Percentiles rank a stretch among this genome's conserved stretches.
phyloP scores from a whole-genome alignment of 2,888 invertebrate genomes.

The Chydorus sphaericus region DNA sequence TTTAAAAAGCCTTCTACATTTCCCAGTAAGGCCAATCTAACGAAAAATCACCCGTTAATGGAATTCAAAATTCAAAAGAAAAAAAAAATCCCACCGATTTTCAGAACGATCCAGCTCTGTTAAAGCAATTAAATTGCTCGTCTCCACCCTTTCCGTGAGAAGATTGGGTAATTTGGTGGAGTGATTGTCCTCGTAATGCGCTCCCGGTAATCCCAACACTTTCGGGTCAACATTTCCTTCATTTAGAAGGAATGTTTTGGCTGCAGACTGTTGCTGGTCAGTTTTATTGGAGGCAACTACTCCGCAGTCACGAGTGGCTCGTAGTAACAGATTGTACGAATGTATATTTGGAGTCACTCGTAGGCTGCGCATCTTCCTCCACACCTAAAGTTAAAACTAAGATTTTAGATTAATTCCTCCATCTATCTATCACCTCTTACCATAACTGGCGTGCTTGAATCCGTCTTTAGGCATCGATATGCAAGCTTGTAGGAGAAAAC shows the following conservation, averaged over 20 bases:
- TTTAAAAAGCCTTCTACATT: slow-evolving; percentile 59
- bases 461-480: slow-evolving; percentile 63
- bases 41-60: neutral
- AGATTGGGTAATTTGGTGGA: neutral
- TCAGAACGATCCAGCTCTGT: neutral
- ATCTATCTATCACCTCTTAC: slow-evolving; percentile 26
- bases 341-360: slow-evolving; percentile 50
- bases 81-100: slow-evolving; percentile 5
- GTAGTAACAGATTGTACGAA: slow-evolving; percentile 65
- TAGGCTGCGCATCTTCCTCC: slow-evolving; percentile 59
- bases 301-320: slow-evolving; percentile 64
- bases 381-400: slow-evolving; percentile 36
- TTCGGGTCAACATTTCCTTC: neutral
- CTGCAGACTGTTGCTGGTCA: neutral
- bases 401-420: neutral
- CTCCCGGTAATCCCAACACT: neutral
- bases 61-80: neutral
- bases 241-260: neutral
- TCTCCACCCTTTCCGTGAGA: neutral
- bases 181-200: neutral
- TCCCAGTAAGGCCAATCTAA: slow-evolving; percentile 56
- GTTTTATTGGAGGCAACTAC: slow-evolving; percentile 47
- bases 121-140: neutral
- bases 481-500: slow-evolving; percentile 69
- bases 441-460: slow-evolving; percentile 59